phyloP scores from a whole-genome alignment of 2,797 vertebrate genomes.

The Adelosebastes latens region DNA sequence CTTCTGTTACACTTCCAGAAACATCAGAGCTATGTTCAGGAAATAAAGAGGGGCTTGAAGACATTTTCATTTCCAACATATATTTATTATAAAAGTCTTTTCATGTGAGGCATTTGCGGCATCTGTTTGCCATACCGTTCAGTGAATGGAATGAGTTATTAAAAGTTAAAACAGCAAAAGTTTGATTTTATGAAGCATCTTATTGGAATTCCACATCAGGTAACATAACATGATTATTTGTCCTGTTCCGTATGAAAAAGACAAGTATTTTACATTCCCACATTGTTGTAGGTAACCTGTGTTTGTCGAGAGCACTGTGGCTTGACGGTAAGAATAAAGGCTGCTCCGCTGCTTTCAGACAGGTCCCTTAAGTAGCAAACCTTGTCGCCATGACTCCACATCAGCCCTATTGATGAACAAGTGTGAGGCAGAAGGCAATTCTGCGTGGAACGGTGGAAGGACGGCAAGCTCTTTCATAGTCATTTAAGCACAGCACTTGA shows the following conservation, averaged over 20 bases:
- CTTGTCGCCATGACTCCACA: conserved; percentile 65
- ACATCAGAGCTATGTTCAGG: conserved; percentile 38
- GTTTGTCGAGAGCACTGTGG: conserved; percentile 21
- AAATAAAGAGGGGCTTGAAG: conserved; percentile 38
- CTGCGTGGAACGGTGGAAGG: conserved; percentile 33
- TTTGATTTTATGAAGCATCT: conserved; percentile 32
- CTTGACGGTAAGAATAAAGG: conserved; percentile 43
- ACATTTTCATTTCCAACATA: conserved; percentile 34
- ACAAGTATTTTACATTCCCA: conserved; percentile 71
- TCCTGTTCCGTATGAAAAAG: conserved; percentile 12
- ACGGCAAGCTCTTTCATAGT: conserved; percentile 55
- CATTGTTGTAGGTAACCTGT: conserved; percentile 40
- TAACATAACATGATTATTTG: conserved; percentile 32
- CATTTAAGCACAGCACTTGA: conserved; percentile 69
- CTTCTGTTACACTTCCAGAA: conserved; percentile 65
- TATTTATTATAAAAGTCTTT: conserved; percentile 43
- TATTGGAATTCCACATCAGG: conserved; percentile 22
- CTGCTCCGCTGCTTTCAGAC: conserved; percentile 43
- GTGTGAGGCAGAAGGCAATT: conserved; percentile 61
- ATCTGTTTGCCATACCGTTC: conserved; percentile 3
- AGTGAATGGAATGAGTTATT: not conserved
- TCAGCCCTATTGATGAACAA: conserved; percentile 74
- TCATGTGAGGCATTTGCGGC: conserved; percentile 3
- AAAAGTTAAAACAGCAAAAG: conserved; percentile 26
- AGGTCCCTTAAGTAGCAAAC: conserved; percentile 76